These are phyloP conservation scores for Steatornis caripensis DNA, from an alignment of 2,113 vertebrate species.

Conservation along the genomic window DNA sequence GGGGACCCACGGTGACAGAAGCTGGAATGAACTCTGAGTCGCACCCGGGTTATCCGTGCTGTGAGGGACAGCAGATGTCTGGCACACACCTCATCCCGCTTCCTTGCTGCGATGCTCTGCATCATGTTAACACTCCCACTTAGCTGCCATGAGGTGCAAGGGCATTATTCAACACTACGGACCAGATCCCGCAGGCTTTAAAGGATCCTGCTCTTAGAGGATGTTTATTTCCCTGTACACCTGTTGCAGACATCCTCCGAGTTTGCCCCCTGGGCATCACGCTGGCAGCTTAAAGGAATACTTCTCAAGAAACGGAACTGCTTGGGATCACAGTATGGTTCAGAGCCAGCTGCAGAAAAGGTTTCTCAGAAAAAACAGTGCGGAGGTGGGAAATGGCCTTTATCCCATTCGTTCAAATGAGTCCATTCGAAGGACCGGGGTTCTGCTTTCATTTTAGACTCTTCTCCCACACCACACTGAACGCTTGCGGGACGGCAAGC, in stretches of 20 bases:
- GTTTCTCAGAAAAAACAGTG: background rate
- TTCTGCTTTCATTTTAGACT: background rate
- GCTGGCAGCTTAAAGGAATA: background rate
- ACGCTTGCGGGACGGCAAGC: fast-evolving
- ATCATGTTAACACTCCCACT: fast-evolving
- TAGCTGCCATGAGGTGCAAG: background rate
- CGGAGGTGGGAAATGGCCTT: background rate
- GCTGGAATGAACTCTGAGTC: background rate
- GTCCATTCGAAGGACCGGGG: background rate
- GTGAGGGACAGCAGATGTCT: too few relatives aligned
- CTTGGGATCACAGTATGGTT: background rate
- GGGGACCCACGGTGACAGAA: fast-evolving
- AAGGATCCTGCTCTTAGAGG: background rate
- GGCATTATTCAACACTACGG: fast-evolving
- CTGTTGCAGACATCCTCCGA: background rate
- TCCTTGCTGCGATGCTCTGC: background rate
- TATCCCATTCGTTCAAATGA: background rate
- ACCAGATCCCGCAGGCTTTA: background rate
- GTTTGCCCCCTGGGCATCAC: background rate
- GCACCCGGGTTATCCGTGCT: too few relatives aligned
- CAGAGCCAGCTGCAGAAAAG: background rate
- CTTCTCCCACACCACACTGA: background rate
- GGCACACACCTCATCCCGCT: background rate
- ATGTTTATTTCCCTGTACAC: background rate
- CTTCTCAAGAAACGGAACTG: background rate